Conservation (phyloP, 2,113 vertebrate genomes). For the Pleuronectes platessa region DNA sequence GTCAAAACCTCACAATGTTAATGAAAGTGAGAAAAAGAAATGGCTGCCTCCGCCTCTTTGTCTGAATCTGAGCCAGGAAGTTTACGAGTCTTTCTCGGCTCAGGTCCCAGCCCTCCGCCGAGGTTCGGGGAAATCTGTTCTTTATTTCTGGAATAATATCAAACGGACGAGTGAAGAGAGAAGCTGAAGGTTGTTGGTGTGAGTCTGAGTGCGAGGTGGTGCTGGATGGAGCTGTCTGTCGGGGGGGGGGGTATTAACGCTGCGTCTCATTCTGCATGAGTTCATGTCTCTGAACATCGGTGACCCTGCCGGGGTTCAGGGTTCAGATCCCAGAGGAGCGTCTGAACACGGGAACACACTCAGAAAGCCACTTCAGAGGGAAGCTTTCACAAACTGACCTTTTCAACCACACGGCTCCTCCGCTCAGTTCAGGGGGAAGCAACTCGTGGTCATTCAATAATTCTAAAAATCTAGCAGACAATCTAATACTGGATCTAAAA, state of each 20-base stretch:
- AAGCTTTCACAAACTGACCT: conserved; percentile 43
- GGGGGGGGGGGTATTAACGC: conserved; percentile 11
- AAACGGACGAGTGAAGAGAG: no score
- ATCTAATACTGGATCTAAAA: neutral
- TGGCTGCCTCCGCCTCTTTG: no score
- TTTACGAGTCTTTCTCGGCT: no score
- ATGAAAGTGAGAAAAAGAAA: no score
- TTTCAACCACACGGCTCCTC: conserved; percentile 4
- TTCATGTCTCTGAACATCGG: conserved; percentile 41
- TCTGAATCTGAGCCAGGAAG: no score
- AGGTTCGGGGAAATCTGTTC: no score
- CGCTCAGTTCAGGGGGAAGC: neutral
- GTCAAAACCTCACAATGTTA: no score
- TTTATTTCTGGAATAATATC: no score
- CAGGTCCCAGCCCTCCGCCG: no score
- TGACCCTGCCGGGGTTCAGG: conserved; percentile 40
- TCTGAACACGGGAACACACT: conserved; percentile 69
- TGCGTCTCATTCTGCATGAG: conserved; percentile 57
- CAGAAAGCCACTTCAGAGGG: conserved; percentile 56
- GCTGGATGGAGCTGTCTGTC: conserved; percentile 34
- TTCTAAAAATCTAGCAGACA: neutral
- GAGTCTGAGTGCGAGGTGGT: neutral
- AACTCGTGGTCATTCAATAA: neutral
- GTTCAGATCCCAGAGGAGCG: conserved; percentile 62
- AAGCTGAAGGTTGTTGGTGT: no score